These are phyloP conservation scores for Zosterops lateralis DNA, from an alignment of 2,113 vertebrate species.

Conservation along the genomic window DNA sequence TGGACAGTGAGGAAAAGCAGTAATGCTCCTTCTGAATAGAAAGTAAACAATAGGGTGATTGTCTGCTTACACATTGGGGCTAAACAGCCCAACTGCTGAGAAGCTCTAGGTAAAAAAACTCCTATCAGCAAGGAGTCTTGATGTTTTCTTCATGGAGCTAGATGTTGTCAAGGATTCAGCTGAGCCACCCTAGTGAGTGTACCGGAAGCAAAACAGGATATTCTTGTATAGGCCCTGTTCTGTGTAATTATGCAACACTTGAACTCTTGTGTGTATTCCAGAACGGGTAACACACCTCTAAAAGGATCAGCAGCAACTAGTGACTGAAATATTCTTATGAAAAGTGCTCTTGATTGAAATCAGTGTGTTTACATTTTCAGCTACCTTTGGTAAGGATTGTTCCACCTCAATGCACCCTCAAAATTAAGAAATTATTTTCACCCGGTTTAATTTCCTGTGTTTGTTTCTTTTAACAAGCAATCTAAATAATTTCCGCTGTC, in stretches of 20 bases:
- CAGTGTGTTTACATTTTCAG: slow-evolving; percentile 66
- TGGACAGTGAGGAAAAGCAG: slow-evolving; percentile 77
- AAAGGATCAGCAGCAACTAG: slow-evolving; percentile 53
- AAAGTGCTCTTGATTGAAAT: slow-evolving; percentile 66
- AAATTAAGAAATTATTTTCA: slow-evolving; percentile 65
- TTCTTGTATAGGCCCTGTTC: slow-evolving; percentile 75
- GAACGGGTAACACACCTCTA: slow-evolving; percentile 48
- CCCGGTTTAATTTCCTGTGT: slow-evolving; percentile 55
- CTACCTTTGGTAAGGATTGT: slow-evolving; percentile 41
- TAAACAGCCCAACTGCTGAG: slow-evolving; percentile 77
- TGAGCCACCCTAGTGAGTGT: slow-evolving; percentile 75
- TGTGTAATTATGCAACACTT: slow-evolving; percentile 77
- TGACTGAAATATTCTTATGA: slow-evolving; percentile 61
- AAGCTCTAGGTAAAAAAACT: slow-evolving; percentile 73
- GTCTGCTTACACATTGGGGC: slow-evolving; percentile 72
- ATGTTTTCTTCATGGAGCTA: slow-evolving; percentile 76
- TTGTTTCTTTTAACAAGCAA: slow-evolving; percentile 58
- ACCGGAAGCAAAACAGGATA: slow-evolving; percentile 82
- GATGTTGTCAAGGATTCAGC: slow-evolving; percentile 77
- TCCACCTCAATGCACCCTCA: slow-evolving; percentile 47
- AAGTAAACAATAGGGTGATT: slow-evolving; percentile 83
- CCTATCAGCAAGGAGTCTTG: slow-evolving; percentile 74
- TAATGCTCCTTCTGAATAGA: slow-evolving; percentile 78
- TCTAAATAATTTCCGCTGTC: slow-evolving; percentile 37
- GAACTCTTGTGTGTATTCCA: slow-evolving; percentile 72